phyloP scores from a whole-genome alignment of 2,113 vertebrate species.

The Elaphurus davidianus region DNA sequence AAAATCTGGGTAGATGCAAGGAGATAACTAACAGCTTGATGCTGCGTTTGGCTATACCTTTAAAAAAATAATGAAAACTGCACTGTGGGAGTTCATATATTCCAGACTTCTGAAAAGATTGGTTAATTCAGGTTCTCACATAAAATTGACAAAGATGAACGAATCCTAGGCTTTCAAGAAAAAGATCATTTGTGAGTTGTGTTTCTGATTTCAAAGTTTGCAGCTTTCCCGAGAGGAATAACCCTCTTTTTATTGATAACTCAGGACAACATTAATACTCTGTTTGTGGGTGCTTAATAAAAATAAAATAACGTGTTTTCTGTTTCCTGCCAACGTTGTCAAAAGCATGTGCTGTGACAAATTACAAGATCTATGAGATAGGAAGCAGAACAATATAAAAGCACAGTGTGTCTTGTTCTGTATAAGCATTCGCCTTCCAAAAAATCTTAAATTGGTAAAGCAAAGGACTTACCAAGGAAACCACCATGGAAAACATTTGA shows the following conservation, averaged over 20 bases:
- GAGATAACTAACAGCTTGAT: background rate
- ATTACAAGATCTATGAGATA: background rate
- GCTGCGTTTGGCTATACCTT: background rate
- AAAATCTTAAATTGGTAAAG: background rate
- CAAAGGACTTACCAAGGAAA: conserved; percentile 1
- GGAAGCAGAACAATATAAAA: background rate
- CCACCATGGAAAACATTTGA: background rate
- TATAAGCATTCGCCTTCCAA: background rate
- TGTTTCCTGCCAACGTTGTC: background rate
- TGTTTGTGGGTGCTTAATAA: background rate
- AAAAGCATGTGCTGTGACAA: background rate
- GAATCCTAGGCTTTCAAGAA: background rate
- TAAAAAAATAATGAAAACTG: background rate
- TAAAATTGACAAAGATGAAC: conserved; percentile 8
- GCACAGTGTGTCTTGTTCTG: background rate
- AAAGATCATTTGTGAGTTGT: background rate
- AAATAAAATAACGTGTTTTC: background rate
- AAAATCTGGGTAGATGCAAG: background rate
- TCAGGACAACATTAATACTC: background rate
- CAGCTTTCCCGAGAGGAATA: background rate
- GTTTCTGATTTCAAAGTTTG: conserved; percentile 1
- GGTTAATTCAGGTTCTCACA: background rate
- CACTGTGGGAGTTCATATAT: background rate
- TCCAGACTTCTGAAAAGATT: conserved; percentile 3
- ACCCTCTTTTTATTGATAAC: conserved; percentile 6